phyloP scores from a whole-genome alignment of 2,113 vertebrate species.

The Geococcyx californianus region DNA sequence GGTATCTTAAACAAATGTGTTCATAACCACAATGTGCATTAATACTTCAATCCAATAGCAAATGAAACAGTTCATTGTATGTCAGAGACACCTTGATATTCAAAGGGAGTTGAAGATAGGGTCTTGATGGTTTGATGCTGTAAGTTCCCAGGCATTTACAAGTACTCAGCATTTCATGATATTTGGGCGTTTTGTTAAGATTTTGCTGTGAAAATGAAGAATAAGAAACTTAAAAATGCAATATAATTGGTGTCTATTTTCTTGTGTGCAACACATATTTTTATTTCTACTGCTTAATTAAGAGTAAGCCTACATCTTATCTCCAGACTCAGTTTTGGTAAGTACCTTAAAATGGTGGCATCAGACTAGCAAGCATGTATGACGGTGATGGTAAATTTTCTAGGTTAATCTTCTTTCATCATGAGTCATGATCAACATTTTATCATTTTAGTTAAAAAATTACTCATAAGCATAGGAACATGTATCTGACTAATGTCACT shows the following conservation, averaged over 20 bases:
- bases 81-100: not conserved
- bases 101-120: not conserved
- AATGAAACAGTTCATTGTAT: rapidly evolving
- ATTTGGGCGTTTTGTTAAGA: not conserved
- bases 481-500: not conserved
- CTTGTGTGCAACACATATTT: not conserved
- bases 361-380: not conserved
- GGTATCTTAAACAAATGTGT: not conserved
- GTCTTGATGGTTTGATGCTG: not conserved
- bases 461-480: not conserved
- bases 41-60: not conserved
- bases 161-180: not conserved
- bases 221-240: not conserved
- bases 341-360: not conserved
- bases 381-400: not conserved
- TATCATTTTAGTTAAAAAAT: not conserved
- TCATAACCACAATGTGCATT: not conserved
- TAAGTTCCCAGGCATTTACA: not conserved
- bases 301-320: not conserved
- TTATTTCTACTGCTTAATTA: not conserved
- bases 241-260: not conserved
- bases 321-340: not conserved
- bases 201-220: not conserved
- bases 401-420: not conserved
- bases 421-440: not conserved